These are phyloP conservation scores for Microplitis demolitor DNA, from an alignment of 1,140 invertebrate species.

Conservation along the genomic window DNA sequence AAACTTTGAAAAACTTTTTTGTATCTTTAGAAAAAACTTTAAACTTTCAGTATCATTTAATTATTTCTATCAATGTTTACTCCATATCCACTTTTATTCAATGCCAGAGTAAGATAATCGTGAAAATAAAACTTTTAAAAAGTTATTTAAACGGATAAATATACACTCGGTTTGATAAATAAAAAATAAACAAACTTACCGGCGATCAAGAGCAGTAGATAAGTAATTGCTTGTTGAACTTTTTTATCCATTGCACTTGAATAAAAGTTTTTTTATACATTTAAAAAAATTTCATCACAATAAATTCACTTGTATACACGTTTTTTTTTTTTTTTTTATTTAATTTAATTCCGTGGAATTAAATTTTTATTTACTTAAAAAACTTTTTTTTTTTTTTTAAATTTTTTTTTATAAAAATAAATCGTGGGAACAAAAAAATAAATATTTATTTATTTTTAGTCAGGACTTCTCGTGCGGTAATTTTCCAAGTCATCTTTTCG, in stretches of 20 bases:
- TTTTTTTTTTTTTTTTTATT: background rate
- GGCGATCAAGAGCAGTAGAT: slow-evolving; percentile 46
- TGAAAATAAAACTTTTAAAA: background rate
- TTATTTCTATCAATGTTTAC: background rate
- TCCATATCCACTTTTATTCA: background rate
- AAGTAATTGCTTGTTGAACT: slow-evolving; percentile 40
- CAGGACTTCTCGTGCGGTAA: too few species aligned
- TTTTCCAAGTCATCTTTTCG: too few species aligned
- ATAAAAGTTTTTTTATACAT: background rate
- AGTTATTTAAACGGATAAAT: background rate
- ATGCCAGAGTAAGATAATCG: background rate
- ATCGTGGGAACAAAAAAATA: too few species aligned
- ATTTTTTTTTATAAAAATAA: too few species aligned
- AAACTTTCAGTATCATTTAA: background rate
- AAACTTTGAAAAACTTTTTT: background rate
- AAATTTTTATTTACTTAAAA: background rate
- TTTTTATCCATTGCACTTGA: slow-evolving; percentile 45
- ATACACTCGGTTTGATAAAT: background rate
- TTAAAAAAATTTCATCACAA: background rate
- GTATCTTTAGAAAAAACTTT: background rate
- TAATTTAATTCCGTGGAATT: background rate
- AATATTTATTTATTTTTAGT: too few species aligned
- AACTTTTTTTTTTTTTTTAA: background rate
- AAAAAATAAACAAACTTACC: slow-evolving; percentile 44
- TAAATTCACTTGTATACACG: background rate